Conservation (phyloP, 1,140 invertebrate genomes). For the Cepaea nemoralis region DNA sequence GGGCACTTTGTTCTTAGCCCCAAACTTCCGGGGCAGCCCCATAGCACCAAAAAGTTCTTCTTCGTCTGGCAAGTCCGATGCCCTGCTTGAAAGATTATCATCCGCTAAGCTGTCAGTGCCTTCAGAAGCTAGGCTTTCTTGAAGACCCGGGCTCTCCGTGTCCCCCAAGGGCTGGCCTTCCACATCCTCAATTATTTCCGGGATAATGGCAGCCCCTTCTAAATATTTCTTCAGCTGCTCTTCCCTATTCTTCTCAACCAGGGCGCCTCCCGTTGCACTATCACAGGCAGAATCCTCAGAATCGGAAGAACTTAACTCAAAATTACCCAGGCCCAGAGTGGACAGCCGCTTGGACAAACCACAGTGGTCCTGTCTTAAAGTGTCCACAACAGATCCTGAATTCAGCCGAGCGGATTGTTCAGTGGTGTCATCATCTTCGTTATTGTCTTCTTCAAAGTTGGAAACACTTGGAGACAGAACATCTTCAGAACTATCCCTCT, state of each 20-base stretch:
- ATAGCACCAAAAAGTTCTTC: not conserved
- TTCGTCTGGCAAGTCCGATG: not conserved
- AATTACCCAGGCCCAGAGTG: conserved; percentile 22
- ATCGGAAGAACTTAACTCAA: conserved; percentile 38
- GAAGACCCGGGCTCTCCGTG: not conserved
- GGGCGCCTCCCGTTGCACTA: not conserved
- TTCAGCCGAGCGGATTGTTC: not conserved
- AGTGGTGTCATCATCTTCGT: not conserved
- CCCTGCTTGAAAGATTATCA: not conserved
- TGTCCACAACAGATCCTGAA: not conserved
- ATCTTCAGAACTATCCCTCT: conserved; percentile 2
- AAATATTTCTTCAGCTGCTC: conserved; percentile 23
- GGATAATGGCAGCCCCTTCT: conserved; percentile 10
- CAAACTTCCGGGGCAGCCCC: conserved; percentile 26
- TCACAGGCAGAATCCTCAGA: conserved; percentile 20
- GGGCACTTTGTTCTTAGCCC: not conserved
- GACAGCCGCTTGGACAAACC: conserved; percentile 27
- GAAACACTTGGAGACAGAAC: not conserved
- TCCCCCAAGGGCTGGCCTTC: not conserved
- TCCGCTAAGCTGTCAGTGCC: not conserved
- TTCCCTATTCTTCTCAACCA: not conserved
- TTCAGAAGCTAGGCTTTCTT: conserved; percentile 4
- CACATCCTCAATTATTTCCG: conserved; percentile 24
- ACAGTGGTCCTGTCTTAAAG: conserved; percentile 18
- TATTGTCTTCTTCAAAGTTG: not conserved